These are phyloP conservation scores for Wiebesia pumilae DNA, from an alignment of 1,140 invertebrate species.

Conservation along the genomic window DNA sequence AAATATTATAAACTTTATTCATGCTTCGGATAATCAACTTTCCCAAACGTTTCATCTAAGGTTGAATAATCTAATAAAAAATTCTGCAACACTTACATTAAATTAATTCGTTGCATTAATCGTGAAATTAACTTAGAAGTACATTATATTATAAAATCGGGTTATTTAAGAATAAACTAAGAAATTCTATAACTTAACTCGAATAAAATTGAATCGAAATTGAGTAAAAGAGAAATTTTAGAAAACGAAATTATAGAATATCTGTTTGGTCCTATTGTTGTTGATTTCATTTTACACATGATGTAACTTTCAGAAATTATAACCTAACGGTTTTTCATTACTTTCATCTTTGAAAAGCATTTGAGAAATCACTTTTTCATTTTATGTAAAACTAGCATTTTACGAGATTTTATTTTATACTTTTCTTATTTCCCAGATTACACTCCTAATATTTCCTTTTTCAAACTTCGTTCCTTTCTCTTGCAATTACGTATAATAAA, in stretches of 20 bases:
- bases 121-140: no score
- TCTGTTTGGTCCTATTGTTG: neutral
- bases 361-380: neutral
- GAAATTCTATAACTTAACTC: neutral
- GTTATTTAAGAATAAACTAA: neutral
- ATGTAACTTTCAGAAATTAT: neutral
- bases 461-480: neutral
- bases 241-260: neutral
- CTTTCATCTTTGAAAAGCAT: neutral
- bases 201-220: no score
- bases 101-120: no score
- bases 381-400: neutral
- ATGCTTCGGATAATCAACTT: no score
- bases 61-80: no score
- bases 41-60: no score
- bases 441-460: neutral
- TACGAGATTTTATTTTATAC: neutral
- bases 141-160: no score
- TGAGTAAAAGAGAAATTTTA: neutral
- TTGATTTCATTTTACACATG: neutral
- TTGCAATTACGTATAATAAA: neutral
- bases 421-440: neutral
- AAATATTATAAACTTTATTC: no score
- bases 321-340: neutral
- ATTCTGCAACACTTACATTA: no score